Base-by-base conservation (phyloP, 2,888 invertebrate genomes). In the Labia minor region DNA sequence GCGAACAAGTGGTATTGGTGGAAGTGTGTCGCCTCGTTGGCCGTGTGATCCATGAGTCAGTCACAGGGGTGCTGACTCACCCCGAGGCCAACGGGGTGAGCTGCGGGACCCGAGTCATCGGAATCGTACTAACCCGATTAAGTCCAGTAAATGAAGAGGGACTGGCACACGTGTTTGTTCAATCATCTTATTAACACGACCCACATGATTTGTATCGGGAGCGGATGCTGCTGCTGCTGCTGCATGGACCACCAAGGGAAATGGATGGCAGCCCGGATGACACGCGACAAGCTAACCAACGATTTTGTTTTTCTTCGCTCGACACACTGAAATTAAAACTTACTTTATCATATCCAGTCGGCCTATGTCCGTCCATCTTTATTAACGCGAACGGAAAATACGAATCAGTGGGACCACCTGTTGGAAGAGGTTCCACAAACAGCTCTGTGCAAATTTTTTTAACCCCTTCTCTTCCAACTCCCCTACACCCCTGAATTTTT, bases 151-250 rank as follows among this genome's bases (percentile, higher is more conserved):
- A 26, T 26, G 26, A 26, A 11, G 49, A 49, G 49, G 49, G 49
- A 3, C 49, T 11, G 49, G 6, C 49, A 49, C 49, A 49, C 49
- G 49, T 49, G 49, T 49, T 49, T 49, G 49, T 49, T 49, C 49
- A 49, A 49, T 49, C 49, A 49, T 49, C 49, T 49, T 49, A 49
- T 49, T 49, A 49, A 49, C 49, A 49, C 49, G 49, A 49, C 49
- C 49, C 49, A 49, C 49, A 49, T 49, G 49, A 49, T 49, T 4
- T 14, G 49, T 49, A 16, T 49, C 49, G 49, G 49, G 16, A 16
- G 49, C 49, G 49, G 49, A 49, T 11, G 49, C 49, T 49, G 49
- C 6, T 11, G 33, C 6, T 8, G 6, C 6, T 11, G 6, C 6
- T 11, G 6, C n/a, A 11, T 49, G 49, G 49, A 49, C 49, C 49